A percentile compares a stretch with the other conserved stretches of the same genome.
These are phyloP conservation scores for Uloborus plumipes DNA, from an alignment of 2,888 invertebrate genomes.

Conservation along the genomic window DNA sequence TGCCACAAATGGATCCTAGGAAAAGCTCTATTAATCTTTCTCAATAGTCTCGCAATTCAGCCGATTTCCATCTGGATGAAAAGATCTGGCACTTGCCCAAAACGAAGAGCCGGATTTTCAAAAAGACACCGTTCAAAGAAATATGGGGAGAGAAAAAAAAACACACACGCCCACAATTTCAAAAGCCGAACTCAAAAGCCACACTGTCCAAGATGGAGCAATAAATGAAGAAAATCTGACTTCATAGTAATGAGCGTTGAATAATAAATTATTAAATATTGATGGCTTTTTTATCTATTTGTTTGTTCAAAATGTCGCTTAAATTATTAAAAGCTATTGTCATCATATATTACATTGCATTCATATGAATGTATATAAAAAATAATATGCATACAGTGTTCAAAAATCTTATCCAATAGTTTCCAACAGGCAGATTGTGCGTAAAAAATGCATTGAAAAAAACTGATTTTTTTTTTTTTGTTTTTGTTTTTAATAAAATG, in stretches of 20 bases:
- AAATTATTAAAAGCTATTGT: too few relatives aligned
- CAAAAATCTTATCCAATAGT: too few relatives aligned
- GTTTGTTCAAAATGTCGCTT: not conserved
- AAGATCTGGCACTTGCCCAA: slow-evolving; percentile 57
- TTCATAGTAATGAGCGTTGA: slow-evolving; percentile 48
- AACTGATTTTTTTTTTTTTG: too few relatives aligned
- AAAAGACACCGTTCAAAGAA: slow-evolving; percentile 37
- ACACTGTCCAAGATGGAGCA: slow-evolving; percentile 30
- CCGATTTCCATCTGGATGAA: slow-evolving; percentile 56
- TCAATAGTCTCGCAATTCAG: slow-evolving; percentile 54
- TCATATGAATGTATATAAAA: too few relatives aligned
- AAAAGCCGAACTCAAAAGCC: slow-evolving; percentile 15
- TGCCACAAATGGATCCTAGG: slow-evolving; percentile 57
- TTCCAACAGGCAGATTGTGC: too few relatives aligned
- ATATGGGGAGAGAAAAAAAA: slow-evolving; percentile 8
- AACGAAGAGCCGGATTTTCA: slow-evolving; percentile 52
- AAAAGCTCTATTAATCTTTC: slow-evolving; percentile 62
- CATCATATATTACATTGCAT: too few relatives aligned
- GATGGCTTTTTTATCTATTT: not conserved
- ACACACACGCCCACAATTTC: not conserved
- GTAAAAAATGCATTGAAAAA: too few relatives aligned
- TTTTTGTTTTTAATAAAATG: too few relatives aligned
- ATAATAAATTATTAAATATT: slow-evolving; percentile 16
- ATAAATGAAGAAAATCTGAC: slow-evolving; percentile 35
- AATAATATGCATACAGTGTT: too few relatives aligned